These are phyloP conservation scores for Orchesella flavescens DNA, from an alignment of 2,888 invertebrate species.

Conservation along the genomic window DNA sequence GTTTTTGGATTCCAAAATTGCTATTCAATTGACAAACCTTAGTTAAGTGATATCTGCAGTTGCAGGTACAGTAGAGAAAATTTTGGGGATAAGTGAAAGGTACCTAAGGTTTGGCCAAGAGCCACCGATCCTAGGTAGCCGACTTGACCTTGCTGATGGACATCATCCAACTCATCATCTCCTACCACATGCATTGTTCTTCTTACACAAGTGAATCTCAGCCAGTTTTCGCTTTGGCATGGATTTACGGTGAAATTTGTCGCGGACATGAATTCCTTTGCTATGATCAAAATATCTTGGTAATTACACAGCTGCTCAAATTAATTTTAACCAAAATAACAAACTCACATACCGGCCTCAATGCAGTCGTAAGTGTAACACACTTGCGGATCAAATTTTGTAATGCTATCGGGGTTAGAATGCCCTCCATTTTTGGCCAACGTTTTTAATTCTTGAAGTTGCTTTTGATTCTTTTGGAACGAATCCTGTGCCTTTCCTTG, in stretches of 20 bases:
- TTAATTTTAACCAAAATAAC: neutral
- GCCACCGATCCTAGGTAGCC: constrained; percentile 51
- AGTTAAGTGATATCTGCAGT: no score
- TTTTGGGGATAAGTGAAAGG: neutral
- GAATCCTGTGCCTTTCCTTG: constrained; percentile 6
- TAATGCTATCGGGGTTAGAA: constrained; percentile 34
- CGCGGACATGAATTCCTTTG: constrained; percentile 39
- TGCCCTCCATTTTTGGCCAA: constrained; percentile 46
- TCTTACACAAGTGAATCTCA: constrained; percentile 41
- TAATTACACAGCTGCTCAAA: neutral
- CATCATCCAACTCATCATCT: constrained; percentile 41
- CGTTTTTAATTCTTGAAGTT: constrained; percentile 35
- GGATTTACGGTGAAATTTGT: constrained; percentile 49
- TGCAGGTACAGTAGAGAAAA: no score
- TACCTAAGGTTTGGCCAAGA: constrained; percentile 55
- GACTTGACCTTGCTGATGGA: constrained; percentile 56
- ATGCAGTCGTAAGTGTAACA: constrained; percentile 56
- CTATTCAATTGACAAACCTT: constrained; percentile 10
- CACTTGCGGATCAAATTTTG: constrained; percentile 39
- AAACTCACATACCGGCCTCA: constrained; percentile 37
- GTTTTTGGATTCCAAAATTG: constrained; percentile 38
- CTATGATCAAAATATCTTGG: constrained; percentile 16
- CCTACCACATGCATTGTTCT: constrained; percentile 18
- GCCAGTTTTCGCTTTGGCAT: constrained; percentile 39
- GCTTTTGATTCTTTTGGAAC: constrained; percentile 21